These are phyloP conservation scores for Scomber colias DNA, from an alignment of 2,113 vertebrate species.

Conservation along the genomic window DNA sequence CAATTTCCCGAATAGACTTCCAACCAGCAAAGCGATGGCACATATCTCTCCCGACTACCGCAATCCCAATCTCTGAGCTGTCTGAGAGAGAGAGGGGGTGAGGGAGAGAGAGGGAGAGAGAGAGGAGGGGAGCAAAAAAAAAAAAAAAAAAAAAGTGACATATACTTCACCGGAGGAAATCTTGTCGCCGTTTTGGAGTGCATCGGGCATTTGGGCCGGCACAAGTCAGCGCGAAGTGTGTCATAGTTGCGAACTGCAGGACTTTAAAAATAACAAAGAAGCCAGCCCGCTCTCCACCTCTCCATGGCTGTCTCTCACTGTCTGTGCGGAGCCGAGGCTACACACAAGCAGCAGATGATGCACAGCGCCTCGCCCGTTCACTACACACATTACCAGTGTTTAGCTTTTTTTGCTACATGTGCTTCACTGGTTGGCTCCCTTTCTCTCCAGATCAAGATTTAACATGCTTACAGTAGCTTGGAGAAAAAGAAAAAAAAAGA, in stretches of 20 bases:
- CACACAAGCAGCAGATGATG: slow-evolving; percentile 60
- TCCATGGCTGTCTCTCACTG: slow-evolving; percentile 83
- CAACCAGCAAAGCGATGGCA: slow-evolving; percentile 73
- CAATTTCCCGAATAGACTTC: slow-evolving; percentile 56
- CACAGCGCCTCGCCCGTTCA: slow-evolving; percentile 85
- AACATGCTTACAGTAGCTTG: no score
- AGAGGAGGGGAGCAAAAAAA: background rate
- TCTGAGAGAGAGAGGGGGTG: background rate
- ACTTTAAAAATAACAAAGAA: slow-evolving; percentile 88
- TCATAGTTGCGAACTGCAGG: slow-evolving; percentile 78
- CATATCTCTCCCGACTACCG: slow-evolving; percentile 78
- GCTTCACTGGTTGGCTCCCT: slow-evolving; percentile 4
- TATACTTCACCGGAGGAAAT: slow-evolving; percentile 83
- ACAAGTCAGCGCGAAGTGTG: slow-evolving; percentile 63
- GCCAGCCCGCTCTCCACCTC: slow-evolving; percentile 82
- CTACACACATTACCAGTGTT: slow-evolving; percentile 72
- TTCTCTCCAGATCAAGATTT: background rate
- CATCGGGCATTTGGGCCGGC: slow-evolving; percentile 74
- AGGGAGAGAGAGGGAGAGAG: background rate
- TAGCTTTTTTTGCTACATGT: slow-evolving; percentile 32
- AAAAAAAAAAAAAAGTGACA: slow-evolving; percentile 75
- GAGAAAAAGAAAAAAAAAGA: no score
- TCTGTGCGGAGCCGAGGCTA: slow-evolving; percentile 67
- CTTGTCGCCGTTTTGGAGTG: slow-evolving; percentile 73
- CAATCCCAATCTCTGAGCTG: slow-evolving; percentile 75